These are phyloP conservation scores for Lasioglossum oenotherae DNA, from an alignment of 2,888 invertebrate genomes.

Conservation along the genomic window DNA sequence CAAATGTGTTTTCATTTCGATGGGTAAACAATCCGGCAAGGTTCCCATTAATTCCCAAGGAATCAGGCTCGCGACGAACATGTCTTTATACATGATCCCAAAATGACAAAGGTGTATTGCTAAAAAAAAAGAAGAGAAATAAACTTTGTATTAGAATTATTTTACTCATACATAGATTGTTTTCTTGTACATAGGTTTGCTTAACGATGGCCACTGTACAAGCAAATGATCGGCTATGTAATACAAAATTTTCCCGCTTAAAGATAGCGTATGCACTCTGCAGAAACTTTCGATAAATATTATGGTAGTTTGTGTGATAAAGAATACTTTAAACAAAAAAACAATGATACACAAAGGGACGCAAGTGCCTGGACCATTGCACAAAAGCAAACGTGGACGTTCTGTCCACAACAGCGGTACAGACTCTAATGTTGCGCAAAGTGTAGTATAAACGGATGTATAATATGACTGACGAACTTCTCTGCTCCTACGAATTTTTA, in stretches of 20 bases:
- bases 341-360: constrained; percentile 94
- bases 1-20: constrained; percentile 77
- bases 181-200: constrained; percentile 68
- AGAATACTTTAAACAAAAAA: constrained; percentile 90
- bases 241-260: constrained; percentile 94
- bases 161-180: constrained; percentile 67
- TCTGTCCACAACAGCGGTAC: constrained; percentile 89
- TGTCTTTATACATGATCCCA: constrained; percentile 51
- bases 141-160: constrained; percentile 18
- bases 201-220: constrained; percentile 96
- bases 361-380: constrained; percentile 99
- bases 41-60: constrained; percentile 75
- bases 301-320: constrained; percentile 89
- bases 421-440: constrained; percentile 89
- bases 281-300: constrained; percentile 98
- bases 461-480: constrained; percentile 94
- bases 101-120: constrained; percentile 29
- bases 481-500: constrained; percentile 92
- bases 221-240: constrained; percentile 93
- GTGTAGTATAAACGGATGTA: constrained; percentile 91
- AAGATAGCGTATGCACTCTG: constrained; percentile 94
- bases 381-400: constrained; percentile 93
- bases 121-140: constrained; percentile 23
- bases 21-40: constrained; percentile 68
- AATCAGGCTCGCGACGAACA: constrained; percentile 58